Evolutionary conservation across 2,797 vertebrate species (phyloP), one percentile per base, ranked within the genome.

Genomic region (Adrianichthys oophorus): DNA sequence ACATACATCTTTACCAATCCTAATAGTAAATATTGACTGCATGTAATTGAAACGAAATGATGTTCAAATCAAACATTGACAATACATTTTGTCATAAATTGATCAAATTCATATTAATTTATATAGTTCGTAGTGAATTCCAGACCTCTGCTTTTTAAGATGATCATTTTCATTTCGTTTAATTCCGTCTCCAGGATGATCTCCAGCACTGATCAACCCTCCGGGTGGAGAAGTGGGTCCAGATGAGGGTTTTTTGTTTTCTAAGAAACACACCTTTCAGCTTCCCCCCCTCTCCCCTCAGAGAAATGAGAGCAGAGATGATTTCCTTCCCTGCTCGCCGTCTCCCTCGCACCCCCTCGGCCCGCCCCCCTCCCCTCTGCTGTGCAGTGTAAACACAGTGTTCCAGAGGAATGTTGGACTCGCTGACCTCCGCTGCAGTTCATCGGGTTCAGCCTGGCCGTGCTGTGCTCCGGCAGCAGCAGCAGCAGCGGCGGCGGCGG

Each of bases 331-430:
- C 68, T 67, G 66, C 14, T 7, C 52, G 89, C 90, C 87, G 89
- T 90, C 83, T 90, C 82, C 85, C 91, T 78, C 65, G 70, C 65
- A 32, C 52, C 84, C 89, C 90, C 68, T 71, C 58, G 23, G 17
- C 47, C 19, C 16, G 7, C 14, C 74, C 61, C 52, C 14, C 42
- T 16, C 56, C 61, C 52, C 83, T 65, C 73, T 75, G 83, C 85
- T 76, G 79, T 88, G 84, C 91, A 91, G 91, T 92, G 90, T 92
- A 92, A 92, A 92, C 91, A 91, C 88, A 89, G 78, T 82, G 89
- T 88, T 91, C 90, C 90, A 91, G 89, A 90, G 92, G 92, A 93
- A 93, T 93, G 90, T 91, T 93, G 91, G 90, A 93, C 92, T 91
- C 91, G 69, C 83, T 92, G 92, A 93, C 91, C 92, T 90, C 85